Base-by-base conservation (phyloP, 2,113 vertebrate genomes). In the Callaeas wilsoni region DNA sequence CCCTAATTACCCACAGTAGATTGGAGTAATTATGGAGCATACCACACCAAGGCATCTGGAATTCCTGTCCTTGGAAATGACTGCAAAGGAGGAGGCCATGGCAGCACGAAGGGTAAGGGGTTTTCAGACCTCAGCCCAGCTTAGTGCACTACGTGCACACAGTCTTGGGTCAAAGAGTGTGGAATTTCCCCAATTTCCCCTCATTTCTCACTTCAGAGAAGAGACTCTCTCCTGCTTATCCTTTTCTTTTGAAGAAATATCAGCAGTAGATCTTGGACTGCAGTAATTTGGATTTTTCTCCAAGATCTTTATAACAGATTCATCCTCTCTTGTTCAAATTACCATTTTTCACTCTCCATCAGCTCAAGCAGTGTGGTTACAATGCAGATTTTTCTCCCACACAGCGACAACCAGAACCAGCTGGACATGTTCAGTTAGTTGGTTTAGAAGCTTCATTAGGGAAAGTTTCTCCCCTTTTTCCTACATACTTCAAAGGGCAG, bases 21-120 rank as follows among this genome's bases (percentile, higher is more conserved):
- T 17, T 42, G 49, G 16, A 67, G 5, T 27, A 78, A 84, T 57
- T 57, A 71, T 2, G 9, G 39, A 75, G 5, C 5, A 7, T 23
- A 39, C 3, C 12, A 86, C 20, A 59, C 10, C 33, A 77, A 50
- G 18, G 39, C 18, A 82, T 18, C 47, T 90, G 16, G 19, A 59
- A 59, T 67, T 70, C 30, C 22, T 22, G 19, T 33, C 27, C 55
- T 65, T 77, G 32, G 39, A 84, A 93, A 80, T 25, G 8, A 14
- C 5, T 22, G 12, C 25, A 62, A 44, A 49, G 10, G 22, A 39
- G 47, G 11, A 80, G 5, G 9, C 10, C 4, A 3, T 26, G n/a
- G 26, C 16, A 55, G 18, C 20, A 42, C 0, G 0, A 46, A 81
- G 16, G 5, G 23, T 16, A 35, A 35, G 13, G 3, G 2, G 3